Percentiles rank a stretch among this genome's conserved stretches.
phyloP scores from a whole-genome alignment of 2,888 invertebrate species.

The Hydropsyche betteni region DNA sequence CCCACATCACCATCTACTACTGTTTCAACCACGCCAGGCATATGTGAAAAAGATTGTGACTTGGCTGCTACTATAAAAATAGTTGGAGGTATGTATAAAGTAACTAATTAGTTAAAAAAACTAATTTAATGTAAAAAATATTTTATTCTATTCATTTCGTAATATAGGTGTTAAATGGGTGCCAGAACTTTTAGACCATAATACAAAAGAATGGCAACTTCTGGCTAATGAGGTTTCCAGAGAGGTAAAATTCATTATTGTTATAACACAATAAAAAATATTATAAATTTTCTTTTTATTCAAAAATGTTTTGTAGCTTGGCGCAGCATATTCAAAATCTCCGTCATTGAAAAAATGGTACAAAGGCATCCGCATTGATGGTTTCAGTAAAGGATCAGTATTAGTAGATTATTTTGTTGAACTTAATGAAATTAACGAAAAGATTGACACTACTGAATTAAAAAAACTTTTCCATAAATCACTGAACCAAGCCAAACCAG shows the following conservation, averaged over 20 bases:
- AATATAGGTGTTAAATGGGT: conserved; percentile 77
- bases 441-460: conserved; percentile 76
- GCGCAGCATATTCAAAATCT: conserved; percentile 82
- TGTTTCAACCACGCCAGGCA: conserved; percentile 79
- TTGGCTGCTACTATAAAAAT: conserved; percentile 87
- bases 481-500: conserved; percentile 65
- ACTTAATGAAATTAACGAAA: conserved; percentile 76
- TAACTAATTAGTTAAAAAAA: neutral
- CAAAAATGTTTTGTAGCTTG: conserved; percentile 70
- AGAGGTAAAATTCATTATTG: conserved; percentile 67
- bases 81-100: conserved; percentile 69
- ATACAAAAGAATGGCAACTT: conserved; percentile 87
- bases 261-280: neutral
- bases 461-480: conserved; percentile 73
- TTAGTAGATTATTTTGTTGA: conserved; percentile 90
- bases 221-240: conserved; percentile 82
- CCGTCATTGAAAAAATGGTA: conserved; percentile 81
- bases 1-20: conserved; percentile 78
- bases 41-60: conserved; percentile 81
- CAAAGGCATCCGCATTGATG: conserved; percentile 85
- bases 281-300: conserved; percentile 45
- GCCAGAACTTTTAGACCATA: conserved; percentile 85
- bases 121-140: neutral
- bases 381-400: conserved; percentile 87
- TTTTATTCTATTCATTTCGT: neutral